phyloP scores from a whole-genome alignment of 2,888 invertebrate genomes.

The Gandaritis pyraliata region DNA sequence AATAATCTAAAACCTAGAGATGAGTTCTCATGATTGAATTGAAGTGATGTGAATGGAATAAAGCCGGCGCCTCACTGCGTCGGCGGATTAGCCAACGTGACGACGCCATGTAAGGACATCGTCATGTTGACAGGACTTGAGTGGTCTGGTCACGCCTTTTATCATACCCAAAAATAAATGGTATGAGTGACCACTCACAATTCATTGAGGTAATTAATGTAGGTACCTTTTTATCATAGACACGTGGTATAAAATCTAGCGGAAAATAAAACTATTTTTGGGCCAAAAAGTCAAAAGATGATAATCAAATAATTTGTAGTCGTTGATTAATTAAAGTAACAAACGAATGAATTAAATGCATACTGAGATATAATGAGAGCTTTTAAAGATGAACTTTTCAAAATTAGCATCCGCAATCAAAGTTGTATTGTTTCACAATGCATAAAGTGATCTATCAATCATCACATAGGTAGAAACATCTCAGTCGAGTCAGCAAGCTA shows the following conservation, averaged over 20 bases:
- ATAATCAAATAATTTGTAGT: no score
- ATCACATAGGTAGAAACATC: slow-evolving; percentile 11
- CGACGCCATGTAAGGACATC: slow-evolving; percentile 17
- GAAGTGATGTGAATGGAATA: slow-evolving; percentile 16
- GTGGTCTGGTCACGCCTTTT: slow-evolving; percentile 20
- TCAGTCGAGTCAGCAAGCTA: slow-evolving; percentile 21
- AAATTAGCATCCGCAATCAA: slow-evolving; percentile 2
- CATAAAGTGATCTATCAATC: slow-evolving; percentile 32
- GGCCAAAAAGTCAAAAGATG: no score
- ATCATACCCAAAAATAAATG: slow-evolving; percentile 7
- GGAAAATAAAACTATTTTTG: no score
- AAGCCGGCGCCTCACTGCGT: slow-evolving; percentile 22
- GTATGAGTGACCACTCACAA: no score
- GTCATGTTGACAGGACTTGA: slow-evolving; percentile 15
- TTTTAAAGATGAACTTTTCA: slow-evolving; percentile 2
- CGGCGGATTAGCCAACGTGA: slow-evolving; percentile 24
- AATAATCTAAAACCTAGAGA: no score
- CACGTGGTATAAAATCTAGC: no score
- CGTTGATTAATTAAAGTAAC: no score
- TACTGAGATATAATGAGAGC: no score
- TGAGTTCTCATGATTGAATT: slow-evolving; percentile 7
- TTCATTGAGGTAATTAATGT: no score
- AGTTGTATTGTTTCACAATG: slow-evolving; percentile 21
- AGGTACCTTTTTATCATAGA: no score
- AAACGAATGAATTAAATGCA: no score